phyloP scores from a whole-genome alignment of 2,797 vertebrate species.

The Balearica regulorum region DNA sequence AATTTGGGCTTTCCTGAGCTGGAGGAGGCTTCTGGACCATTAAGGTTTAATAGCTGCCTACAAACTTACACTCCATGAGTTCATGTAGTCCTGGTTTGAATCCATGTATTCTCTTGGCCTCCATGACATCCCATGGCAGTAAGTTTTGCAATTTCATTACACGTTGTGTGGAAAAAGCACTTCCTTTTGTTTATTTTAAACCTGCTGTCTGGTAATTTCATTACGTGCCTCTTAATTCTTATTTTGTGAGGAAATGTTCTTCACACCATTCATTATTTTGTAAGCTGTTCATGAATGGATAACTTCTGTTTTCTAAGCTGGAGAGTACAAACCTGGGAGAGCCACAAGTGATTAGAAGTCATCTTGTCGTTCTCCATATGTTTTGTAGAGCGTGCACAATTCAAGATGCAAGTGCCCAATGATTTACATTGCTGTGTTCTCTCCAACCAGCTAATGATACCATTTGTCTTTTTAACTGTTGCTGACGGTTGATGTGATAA shows the following conservation, averaged over 20 bases:
- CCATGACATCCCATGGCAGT: neutral
- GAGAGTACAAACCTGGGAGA: neutral
- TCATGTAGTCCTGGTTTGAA: neutral
- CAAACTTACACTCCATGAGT: neutral
- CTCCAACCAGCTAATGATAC: neutral
- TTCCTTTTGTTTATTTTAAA: slow-evolving; percentile 33
- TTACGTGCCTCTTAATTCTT: neutral
- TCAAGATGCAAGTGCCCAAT: neutral
- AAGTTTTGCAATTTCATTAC: neutral
- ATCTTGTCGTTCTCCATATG: neutral
- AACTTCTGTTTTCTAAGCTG: neutral
- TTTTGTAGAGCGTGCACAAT: neutral
- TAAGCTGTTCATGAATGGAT: neutral
- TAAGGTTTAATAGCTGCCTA: neutral
- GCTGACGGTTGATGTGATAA: neutral
- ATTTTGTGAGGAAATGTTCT: neutral
- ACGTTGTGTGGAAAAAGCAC: neutral
- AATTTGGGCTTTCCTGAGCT: neutral
- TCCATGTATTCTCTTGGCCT: neutral
- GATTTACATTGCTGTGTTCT: neutral
- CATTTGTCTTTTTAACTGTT: neutral
- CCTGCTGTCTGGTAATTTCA: neutral
- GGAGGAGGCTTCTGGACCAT: neutral
- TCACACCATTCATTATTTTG: neutral
- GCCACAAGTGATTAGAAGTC: neutral